Evolutionary conservation across 1,140 invertebrate species (phyloP).

Genomic region (Anoplolepis gracilipes): DNA sequence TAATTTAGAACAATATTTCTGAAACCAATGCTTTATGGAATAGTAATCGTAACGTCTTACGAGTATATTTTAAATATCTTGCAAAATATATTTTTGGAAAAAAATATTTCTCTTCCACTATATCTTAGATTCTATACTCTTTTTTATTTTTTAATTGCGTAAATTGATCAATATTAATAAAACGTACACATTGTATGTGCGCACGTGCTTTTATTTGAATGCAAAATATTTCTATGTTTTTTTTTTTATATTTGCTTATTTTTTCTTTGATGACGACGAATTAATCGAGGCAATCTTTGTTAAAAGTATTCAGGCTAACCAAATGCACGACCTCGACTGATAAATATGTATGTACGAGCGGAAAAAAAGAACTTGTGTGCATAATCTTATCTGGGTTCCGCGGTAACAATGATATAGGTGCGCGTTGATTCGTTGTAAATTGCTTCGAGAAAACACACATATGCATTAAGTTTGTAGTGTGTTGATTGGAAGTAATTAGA

Average conservation of each 20-base stretch:
- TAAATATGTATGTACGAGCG: slow-evolving; percentile 9
- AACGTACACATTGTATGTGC: neutral
- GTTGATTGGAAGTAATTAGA: slow-evolving; percentile 8
- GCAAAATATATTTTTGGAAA: neutral
- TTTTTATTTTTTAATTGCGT: neutral
- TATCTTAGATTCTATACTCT: neutral
- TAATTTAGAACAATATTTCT: slow-evolving; percentile 21
- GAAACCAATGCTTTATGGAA: neutral
- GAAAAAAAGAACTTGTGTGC: slow-evolving; percentile 4
- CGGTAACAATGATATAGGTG: slow-evolving; percentile 45
- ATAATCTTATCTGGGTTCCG: slow-evolving; percentile 47
- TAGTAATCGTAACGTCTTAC: neutral
- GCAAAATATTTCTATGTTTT: neutral
- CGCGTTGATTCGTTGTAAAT: slow-evolving; percentile 42
- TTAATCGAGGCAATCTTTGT: neutral
- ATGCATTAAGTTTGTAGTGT: slow-evolving; percentile 31
- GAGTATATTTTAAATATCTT: no score
- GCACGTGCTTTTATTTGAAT: neutral
- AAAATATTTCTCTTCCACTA: neutral
- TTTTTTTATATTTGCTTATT: neutral
- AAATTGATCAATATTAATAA: slow-evolving; percentile 5
- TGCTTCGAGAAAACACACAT: slow-evolving; percentile 9
- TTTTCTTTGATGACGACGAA: neutral
- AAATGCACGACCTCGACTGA: slow-evolving; percentile 17
- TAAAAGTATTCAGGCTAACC: neutral